These are phyloP conservation scores for Atherinomorus stipes DNA, from an alignment of 2,113 vertebrate species.

Conservation along the genomic window DNA sequence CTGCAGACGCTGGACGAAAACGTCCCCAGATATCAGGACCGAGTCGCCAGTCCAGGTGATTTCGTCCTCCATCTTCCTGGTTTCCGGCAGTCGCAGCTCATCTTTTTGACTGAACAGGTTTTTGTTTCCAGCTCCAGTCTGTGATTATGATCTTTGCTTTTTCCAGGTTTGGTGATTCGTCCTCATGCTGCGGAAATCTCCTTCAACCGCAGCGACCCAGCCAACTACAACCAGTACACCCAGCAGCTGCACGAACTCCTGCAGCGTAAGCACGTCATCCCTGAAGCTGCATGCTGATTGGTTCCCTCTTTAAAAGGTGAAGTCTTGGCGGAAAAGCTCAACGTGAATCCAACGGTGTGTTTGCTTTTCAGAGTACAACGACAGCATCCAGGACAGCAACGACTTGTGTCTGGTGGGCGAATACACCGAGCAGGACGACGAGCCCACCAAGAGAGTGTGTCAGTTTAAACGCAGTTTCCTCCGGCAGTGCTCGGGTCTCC, in stretches of 20 bases:
- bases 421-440: slow-evolving; percentile 80
- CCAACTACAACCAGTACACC: slow-evolving; percentile 81
- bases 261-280: slow-evolving; percentile 85
- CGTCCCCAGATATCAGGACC: slow-evolving; percentile 88
- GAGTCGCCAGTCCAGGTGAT: slow-evolving; percentile 91
- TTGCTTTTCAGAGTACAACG: slow-evolving; percentile 84
- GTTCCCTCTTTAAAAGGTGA: background rate
- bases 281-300: background rate
- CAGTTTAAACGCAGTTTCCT: slow-evolving; percentile 86
- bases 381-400: slow-evolving; percentile 86
- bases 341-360: background rate
- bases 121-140: too few species aligned
- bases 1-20: slow-evolving; percentile 91
- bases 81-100: too few species aligned
- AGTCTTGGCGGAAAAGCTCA: background rate
- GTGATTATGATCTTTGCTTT: too few species aligned
- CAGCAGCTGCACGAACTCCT: slow-evolving; percentile 85
- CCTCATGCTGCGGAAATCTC: slow-evolving; percentile 89
- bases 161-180: slow-evolving; percentile 90
- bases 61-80: background rate
- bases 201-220: slow-evolving; percentile 81
- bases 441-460: slow-evolving; percentile 83
- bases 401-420: slow-evolving; percentile 78
- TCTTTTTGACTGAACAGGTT: too few species aligned
- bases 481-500: slow-evolving; percentile 86